These are phyloP conservation scores for Epinotia brunnichana DNA, from an alignment of 2,888 invertebrate species.

Conservation along the genomic window DNA sequence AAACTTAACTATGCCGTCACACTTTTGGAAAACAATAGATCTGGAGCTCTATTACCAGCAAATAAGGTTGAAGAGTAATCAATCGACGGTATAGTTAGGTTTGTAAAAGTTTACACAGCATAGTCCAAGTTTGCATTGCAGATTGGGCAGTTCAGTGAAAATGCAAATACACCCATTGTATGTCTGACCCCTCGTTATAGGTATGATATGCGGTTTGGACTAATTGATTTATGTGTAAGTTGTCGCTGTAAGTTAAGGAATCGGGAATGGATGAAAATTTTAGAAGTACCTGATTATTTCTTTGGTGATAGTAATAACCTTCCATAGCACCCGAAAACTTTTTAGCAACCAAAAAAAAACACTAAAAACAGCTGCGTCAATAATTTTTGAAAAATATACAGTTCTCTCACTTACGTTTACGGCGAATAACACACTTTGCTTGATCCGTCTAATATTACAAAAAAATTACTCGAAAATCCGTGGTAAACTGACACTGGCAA, in stretches of 20 bases:
- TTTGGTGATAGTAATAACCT: too few relatives aligned
- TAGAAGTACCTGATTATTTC: too few relatives aligned
- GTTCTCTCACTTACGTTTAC: too few relatives aligned
- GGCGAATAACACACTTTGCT: too few relatives aligned
- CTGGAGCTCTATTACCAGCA: constrained; percentile 17
- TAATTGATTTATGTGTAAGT: constrained; percentile 43
- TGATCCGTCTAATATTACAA: too few relatives aligned
- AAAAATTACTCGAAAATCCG: too few relatives aligned
- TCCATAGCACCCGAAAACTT: too few relatives aligned
- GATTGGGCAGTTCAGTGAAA: constrained; percentile 75
- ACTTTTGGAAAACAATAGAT: constrained; percentile 17
- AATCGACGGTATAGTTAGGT: constrained; percentile 45
- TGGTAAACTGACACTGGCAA: too few relatives aligned
- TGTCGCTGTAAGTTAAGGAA: constrained; percentile 13
- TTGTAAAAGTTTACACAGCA: constrained; percentile 63
- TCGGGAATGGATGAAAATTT: too few relatives aligned
- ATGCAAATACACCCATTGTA: constrained; percentile 71
- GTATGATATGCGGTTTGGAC: constrained; percentile 49
- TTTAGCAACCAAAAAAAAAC: too few relatives aligned
- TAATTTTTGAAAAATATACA: too few relatives aligned
- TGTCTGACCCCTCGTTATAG: constrained; percentile 54
- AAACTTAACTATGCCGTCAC: constrained; percentile 44
- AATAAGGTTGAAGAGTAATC: constrained; percentile 41
- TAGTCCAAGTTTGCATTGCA: constrained; percentile 74
- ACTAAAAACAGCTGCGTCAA: too few relatives aligned